Percentiles rank a stretch among this genome's conserved stretches.
phyloP scores from a whole-genome alignment of 2,113 vertebrate genomes.

The Muntiacus muntjak region DNA sequence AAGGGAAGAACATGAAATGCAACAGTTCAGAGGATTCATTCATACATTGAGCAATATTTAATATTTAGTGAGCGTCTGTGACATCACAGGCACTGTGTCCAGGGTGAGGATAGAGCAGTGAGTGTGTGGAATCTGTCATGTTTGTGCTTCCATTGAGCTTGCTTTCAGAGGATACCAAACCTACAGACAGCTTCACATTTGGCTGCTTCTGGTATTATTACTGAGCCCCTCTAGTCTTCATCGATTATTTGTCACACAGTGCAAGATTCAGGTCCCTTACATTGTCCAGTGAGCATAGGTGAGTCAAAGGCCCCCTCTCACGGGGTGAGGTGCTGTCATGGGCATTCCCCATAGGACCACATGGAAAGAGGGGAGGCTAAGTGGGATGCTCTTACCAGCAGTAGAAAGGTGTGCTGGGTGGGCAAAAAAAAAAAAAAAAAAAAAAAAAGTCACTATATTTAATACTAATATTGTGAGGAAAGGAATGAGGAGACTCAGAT shows the following conservation, averaged over 20 bases:
- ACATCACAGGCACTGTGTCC: not conserved
- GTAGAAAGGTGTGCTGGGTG: not conserved
- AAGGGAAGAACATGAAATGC: not conserved
- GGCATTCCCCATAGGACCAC: not conserved
- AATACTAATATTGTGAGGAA: not conserved
- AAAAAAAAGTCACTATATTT: not conserved
- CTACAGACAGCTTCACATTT: not conserved
- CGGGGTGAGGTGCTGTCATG: fast-evolving
- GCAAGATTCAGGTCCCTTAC: not conserved
- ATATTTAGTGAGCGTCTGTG: not conserved
- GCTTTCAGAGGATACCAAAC: not conserved
- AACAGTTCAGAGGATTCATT: not conserved
- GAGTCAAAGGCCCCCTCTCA: not conserved
- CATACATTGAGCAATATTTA: not conserved
- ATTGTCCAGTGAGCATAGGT: not conserved
- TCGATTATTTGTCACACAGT: not conserved
- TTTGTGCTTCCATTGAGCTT: not conserved
- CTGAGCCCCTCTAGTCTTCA: not conserved
- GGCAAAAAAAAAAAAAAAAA: not conserved
- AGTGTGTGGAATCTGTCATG: fast-evolving
- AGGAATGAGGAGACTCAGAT: not conserved
- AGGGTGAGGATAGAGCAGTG: not conserved
- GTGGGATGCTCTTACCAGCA: not conserved
- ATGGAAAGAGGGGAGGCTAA: not conserved
- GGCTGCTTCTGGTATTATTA: not conserved